These are phyloP conservation scores for Idaea dimidiata DNA, from an alignment of 2,888 invertebrate genomes.

Conservation along the genomic window DNA sequence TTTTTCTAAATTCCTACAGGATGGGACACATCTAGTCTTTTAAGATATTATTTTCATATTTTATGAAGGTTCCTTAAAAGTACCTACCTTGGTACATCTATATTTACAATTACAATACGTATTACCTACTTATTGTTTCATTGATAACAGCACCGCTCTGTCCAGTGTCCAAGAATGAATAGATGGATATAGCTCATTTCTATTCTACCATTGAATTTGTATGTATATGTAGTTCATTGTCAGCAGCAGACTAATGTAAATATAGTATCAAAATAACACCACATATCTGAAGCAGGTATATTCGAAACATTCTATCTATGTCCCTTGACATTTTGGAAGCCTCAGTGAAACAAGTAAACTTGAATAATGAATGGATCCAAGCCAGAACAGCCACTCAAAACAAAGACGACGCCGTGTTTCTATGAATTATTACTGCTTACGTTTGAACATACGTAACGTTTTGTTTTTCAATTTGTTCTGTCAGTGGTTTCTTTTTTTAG, in stretches of 20 bases:
- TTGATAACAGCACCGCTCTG: background rate
- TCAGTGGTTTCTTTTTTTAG: background rate
- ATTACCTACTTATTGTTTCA: background rate
- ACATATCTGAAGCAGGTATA: slow-evolving; percentile 15
- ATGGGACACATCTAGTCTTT: too few species aligned
- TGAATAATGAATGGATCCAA: slow-evolving; percentile 28
- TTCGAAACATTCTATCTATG: slow-evolving; percentile 25
- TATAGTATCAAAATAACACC: background rate
- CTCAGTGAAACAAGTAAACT: slow-evolving; percentile 22
- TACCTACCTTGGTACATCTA: too few species aligned
- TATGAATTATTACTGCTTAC: slow-evolving; percentile 12
- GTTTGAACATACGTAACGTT: slow-evolving; percentile 11
- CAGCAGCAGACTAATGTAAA: background rate
- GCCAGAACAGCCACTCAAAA: slow-evolving; percentile 21
- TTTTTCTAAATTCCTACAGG: too few species aligned
- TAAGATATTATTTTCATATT: too few species aligned
- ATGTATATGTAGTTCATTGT: background rate
- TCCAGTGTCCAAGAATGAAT: background rate
- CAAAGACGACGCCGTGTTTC: slow-evolving; percentile 16
- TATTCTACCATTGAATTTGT: background rate
- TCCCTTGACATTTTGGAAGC: slow-evolving; percentile 24
- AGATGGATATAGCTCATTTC: background rate
- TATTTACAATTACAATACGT: too few species aligned
- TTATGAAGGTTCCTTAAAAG: too few species aligned
- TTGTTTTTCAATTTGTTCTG: slow-evolving; percentile 10